phyloP scores from a whole-genome alignment of 2,888 invertebrate species.

The Neuroscelio doddi region DNA sequence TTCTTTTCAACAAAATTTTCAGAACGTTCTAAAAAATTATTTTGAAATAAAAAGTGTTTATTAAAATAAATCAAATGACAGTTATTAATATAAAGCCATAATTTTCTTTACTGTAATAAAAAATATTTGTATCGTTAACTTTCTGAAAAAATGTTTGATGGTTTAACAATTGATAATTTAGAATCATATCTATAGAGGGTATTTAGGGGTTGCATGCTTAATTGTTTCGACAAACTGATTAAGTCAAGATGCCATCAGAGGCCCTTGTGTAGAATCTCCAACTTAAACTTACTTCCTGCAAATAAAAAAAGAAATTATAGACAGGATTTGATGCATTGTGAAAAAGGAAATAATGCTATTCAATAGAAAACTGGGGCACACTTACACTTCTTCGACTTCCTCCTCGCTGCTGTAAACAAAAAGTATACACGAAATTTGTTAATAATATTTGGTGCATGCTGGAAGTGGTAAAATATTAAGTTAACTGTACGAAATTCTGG shows the following conservation, averaged over 20 bases:
- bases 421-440: conserved; percentile 57
- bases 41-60: too few species aligned
- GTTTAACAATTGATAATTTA: too few species aligned
- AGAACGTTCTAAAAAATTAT: too few species aligned
- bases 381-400: conserved; percentile 89
- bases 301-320: conserved; percentile 67
- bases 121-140: too few species aligned
- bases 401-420: conserved; percentile 78
- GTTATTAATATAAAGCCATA: too few species aligned
- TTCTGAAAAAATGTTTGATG: too few species aligned
- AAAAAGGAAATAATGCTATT: conserved; percentile 17
- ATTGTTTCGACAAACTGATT: conserved; percentile 45
- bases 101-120: too few species aligned
- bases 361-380: conserved; percentile 60
- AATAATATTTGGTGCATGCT: conserved; percentile 45
- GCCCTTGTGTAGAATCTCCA: conserved; percentile 23
- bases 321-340: conserved; percentile 26
- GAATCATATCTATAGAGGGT: neutral
- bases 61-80: too few species aligned
- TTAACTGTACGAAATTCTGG: too few species aligned
- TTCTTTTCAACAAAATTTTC: too few species aligned
- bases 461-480: too few species aligned
- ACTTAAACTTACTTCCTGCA: conserved; percentile 74
- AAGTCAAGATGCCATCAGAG: conserved; percentile 37
- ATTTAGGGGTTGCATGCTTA: conserved; percentile 40